These are phyloP conservation scores for Eupithecia pulchellata DNA, from an alignment of 2,888 invertebrate species.

Conservation along the genomic window DNA sequence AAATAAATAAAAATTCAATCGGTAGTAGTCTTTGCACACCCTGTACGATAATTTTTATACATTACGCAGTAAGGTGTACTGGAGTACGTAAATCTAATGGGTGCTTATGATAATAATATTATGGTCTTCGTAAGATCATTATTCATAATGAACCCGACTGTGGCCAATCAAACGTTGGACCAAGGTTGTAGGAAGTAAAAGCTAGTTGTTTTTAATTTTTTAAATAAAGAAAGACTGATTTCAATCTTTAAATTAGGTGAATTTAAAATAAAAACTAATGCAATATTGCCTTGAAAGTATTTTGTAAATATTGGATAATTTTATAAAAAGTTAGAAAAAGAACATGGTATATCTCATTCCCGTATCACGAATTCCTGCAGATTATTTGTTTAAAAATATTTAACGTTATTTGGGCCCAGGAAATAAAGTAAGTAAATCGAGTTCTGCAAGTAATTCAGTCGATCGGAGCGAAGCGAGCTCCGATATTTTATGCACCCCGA, in stretches of 20 bases:
- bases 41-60: background rate
- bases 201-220: too few species aligned
- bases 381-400: background rate
- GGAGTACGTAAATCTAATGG: background rate
- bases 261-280: too few species aligned
- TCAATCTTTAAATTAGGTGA: too few species aligned
- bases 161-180: too few species aligned
- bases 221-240: too few species aligned
- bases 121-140: background rate
- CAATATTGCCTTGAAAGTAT: too few species aligned
- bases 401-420: background rate
- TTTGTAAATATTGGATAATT: too few species aligned
- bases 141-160: background rate
- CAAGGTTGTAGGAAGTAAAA: too few species aligned
- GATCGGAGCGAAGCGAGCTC: constrained; percentile 52
- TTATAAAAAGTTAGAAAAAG: too few species aligned
- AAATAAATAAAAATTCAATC: too few species aligned
- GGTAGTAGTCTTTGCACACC: background rate
- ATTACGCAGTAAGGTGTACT: constrained; percentile 7
- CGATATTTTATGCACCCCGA: constrained; percentile 82
- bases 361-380: too few species aligned
- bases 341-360: too few species aligned
- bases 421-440: background rate
- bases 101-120: background rate
- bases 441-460: constrained; percentile 10